Evolutionary conservation across 2,797 vertebrate genomes (phyloP).

Genomic region (Chaetodon trifasciatus): DNA sequence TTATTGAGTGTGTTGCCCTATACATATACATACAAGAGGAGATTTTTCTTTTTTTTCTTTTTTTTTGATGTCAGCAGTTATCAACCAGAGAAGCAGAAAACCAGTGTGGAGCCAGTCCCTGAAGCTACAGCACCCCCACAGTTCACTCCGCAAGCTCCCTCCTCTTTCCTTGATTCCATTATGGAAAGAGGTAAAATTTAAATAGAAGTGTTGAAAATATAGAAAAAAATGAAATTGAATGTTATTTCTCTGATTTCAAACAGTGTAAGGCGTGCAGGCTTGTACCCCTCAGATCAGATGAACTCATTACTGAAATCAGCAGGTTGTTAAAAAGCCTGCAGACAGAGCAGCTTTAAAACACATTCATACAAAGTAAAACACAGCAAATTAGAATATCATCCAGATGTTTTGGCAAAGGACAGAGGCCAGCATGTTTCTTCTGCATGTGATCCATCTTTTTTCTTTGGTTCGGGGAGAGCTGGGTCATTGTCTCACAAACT

Average conservation of each 20-base stretch:
- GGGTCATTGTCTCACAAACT: background rate
- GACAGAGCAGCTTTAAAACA: slow-evolving; percentile 26
- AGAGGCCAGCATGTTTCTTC: background rate
- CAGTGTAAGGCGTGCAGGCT: slow-evolving; percentile 10
- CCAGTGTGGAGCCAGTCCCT: background rate
- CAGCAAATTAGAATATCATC: background rate
- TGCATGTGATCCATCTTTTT: background rate
- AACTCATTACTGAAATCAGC: slow-evolving; percentile 66
- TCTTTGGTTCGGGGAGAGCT: background rate
- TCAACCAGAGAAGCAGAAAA: background rate
- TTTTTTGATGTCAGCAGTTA: background rate
- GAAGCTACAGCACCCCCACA: slow-evolving; percentile 1
- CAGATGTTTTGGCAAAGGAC: slow-evolving; percentile 6
- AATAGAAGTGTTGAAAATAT: slow-evolving; percentile 13
- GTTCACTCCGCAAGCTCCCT: background rate
- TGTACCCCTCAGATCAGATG: slow-evolving; percentile 26
- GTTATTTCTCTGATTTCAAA: slow-evolving; percentile 18
- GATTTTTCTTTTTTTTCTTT: background rate
- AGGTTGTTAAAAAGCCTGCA: slow-evolving; percentile 55
- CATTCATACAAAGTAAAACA: slow-evolving; percentile 27
- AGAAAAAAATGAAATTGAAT: slow-evolving; percentile 21
- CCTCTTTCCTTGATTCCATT: background rate
- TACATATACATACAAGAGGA: background rate
- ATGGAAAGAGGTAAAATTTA: slow-evolving; percentile 1
- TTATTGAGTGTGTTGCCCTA: background rate